These are phyloP conservation scores for Lasioglossum albipes DNA, from an alignment of 1,140 invertebrate genomes.

Conservation along the genomic window DNA sequence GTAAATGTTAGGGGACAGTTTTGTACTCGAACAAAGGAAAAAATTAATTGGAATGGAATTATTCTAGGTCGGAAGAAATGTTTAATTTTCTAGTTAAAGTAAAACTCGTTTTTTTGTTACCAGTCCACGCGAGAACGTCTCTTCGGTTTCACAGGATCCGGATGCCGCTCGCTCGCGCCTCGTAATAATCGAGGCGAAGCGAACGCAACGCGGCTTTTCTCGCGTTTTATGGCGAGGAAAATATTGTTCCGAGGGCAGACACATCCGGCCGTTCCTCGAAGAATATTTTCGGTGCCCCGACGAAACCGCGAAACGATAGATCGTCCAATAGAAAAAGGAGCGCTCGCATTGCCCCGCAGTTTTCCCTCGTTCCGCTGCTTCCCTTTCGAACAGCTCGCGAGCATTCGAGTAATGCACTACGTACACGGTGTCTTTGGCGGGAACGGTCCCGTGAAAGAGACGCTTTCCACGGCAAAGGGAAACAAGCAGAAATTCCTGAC, in stretches of 20 bases:
- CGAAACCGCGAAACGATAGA: slow-evolving; percentile 19
- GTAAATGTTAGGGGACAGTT: no score
- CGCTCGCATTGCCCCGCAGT: not conserved
- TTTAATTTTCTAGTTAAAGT: no score
- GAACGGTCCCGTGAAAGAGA: not conserved
- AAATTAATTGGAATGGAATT: no score
- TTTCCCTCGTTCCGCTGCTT: no score
- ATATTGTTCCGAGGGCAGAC: not conserved
- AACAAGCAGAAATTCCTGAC: not conserved
- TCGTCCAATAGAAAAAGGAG: not conserved
- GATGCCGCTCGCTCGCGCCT: not conserved
- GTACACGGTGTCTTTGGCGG: not conserved
- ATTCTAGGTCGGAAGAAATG: no score
- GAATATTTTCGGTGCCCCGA: slow-evolving; percentile 6
- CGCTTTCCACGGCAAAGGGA: not conserved
- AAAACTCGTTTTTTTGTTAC: no score
- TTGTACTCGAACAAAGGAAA: no score
- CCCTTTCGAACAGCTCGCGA: not conserved
- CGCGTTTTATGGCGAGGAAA: not conserved
- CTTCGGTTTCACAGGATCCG: not conserved
- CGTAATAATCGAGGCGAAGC: slow-evolving; percentile 21
- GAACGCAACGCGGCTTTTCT: slow-evolving; percentile 13
- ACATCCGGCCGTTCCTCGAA: not conserved
- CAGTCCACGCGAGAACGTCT: no score
- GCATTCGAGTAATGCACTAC: not conserved